phyloP scores from a whole-genome alignment of 2,888 invertebrate genomes.

The Phaedon cochleariae region DNA sequence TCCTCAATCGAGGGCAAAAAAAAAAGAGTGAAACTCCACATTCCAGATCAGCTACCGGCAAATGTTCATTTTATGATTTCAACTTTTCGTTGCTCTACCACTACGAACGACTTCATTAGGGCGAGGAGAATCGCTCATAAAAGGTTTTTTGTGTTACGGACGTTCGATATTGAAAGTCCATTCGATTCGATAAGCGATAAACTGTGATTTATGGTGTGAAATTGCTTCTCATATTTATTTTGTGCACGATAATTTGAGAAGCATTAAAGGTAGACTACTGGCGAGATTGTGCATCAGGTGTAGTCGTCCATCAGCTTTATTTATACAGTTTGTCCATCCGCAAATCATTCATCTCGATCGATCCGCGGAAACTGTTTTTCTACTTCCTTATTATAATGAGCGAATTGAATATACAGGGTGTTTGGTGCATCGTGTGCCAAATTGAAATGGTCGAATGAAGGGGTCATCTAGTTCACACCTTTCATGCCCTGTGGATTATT shows the following conservation, averaged over 20 bases:
- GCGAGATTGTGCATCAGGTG: background rate
- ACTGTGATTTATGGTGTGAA: constrained; percentile 12
- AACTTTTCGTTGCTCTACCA: background rate
- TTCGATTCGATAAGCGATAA: background rate
- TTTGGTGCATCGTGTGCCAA: too few species aligned
- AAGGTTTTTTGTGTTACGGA: constrained; percentile 13
- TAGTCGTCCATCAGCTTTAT: background rate
- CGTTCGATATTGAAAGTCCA: constrained; percentile 3
- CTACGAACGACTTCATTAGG: constrained; percentile 18
- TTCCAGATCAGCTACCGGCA: constrained; percentile 18
- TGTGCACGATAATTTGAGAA: background rate
- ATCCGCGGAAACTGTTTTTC: too few species aligned
- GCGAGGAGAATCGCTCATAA: constrained; percentile 18
- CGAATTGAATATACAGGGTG: too few species aligned
- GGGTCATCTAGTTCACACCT: too few species aligned
- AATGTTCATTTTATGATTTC: constrained; percentile 12
- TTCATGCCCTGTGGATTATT: too few species aligned
- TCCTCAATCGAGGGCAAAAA: background rate
- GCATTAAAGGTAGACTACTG: background rate
- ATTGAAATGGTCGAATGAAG: too few species aligned
- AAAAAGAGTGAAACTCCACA: background rate
- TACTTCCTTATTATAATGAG: too few species aligned
- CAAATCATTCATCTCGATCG: too few species aligned
- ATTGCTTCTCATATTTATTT: constrained; percentile 8
- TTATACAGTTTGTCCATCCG: too few species aligned